Evolutionary conservation across 2,888 invertebrate genomes (phyloP), one percentile per base, ranked within the genome.

Genomic region (Syrista parreyssii): DNA sequence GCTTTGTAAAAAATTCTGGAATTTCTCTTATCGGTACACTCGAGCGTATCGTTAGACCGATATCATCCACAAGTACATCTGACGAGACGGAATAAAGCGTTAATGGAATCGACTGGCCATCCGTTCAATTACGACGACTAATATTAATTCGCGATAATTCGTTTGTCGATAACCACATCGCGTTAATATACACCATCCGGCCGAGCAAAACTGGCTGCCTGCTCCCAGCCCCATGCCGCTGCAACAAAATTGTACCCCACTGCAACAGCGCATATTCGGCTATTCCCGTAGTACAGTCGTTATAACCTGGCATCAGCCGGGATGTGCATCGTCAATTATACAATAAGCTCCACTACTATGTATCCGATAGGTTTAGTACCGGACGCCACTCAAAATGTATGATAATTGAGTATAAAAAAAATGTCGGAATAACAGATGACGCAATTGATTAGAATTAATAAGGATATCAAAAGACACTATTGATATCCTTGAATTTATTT

Each of bases 71-170:
- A 23, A 32, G 31, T 71, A 33, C 71, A 9, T 33, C 32, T 71
- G 71, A 33, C 31, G 6, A 71, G 71, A 11, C 71, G 31, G 71
- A 33, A 84, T 81, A 75, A 75, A 80, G 78, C 79, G 78, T 81
- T 85, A 86, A 87, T 86, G 82, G 82, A 82, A 82, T 84, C 74
- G 68, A 71, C 72, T 74, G 55, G 68, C 79, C 76, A 40, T 76
- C 75, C 80, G 78, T 76, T 78, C 82, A 74, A 74, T 75, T 79
- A 75, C 80, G 68, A 79, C 69, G 79, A 80, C 79, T 79, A 80
- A 81, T 85, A 83, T 82, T 82, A 83, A 86, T 86, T 80, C 75
- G 30, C 76, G 73, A 78, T 83, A 84, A 83, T 86, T 84, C 82
- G 82, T 83, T 84, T 82, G 80, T 80, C 82, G 81, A 85, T 82